Percentiles rank a stretch among this genome's conserved stretches.
phyloP scores from a whole-genome alignment of 2,888 invertebrate species.

The Proisotoma minuta region DNA sequence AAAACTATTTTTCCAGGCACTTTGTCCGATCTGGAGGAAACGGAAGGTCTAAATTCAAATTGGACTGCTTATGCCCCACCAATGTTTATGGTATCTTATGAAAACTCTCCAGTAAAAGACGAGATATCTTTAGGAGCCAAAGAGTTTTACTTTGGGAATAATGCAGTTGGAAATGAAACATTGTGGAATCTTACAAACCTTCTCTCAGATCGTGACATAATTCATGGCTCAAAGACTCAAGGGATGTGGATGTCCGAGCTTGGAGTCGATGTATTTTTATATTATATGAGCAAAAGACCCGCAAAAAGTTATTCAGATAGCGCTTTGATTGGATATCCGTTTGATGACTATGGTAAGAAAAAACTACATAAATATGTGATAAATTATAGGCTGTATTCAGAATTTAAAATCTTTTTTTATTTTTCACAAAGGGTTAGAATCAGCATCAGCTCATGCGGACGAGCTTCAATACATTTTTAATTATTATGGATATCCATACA shows the following conservation, averaged over 20 bases:
- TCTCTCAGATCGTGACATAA: constrained; percentile 19
- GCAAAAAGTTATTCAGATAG: constrained; percentile 23
- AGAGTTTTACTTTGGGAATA: constrained; percentile 31
- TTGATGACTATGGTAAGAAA: neutral
- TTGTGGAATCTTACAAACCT: constrained; percentile 24
- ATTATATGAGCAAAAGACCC: constrained; percentile 22
- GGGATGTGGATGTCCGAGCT: constrained; percentile 16
- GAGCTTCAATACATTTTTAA: constrained; percentile 33
- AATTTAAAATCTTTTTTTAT: no score
- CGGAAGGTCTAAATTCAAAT: constrained; percentile 5
- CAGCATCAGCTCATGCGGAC: constrained; percentile 27
- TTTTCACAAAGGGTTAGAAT: no score
- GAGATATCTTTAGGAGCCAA: constrained; percentile 4
- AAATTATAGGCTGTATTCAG: no score
- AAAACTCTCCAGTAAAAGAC: neutral
- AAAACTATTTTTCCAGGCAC: neutral
- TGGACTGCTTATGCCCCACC: constrained; percentile 14
- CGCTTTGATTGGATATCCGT: constrained; percentile 11
- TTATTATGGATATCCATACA: constrained; percentile 27
- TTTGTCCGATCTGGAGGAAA: neutral
- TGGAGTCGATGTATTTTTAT: constrained; percentile 19
- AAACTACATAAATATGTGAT: neutral
- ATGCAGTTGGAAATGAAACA: constrained; percentile 24
- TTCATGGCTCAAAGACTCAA: constrained; percentile 23
- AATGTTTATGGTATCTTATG: neutral